These are phyloP conservation scores for Drosophila novamexicana DNA, from an alignment of 1,140 invertebrate genomes.

Conservation along the genomic window DNA sequence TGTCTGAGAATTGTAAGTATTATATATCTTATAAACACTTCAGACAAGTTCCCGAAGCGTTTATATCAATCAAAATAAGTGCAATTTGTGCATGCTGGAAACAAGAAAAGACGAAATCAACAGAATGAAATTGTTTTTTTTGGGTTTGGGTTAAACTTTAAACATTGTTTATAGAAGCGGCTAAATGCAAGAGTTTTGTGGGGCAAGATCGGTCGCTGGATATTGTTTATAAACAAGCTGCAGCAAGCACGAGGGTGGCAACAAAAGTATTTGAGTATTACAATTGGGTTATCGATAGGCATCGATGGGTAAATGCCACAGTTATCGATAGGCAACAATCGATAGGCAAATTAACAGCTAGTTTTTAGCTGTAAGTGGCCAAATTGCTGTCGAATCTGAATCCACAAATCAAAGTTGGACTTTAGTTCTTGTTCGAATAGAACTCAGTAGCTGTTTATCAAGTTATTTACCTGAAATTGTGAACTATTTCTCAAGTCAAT, in stretches of 20 bases:
- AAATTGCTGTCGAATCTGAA: no score
- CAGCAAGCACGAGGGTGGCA: slow-evolving; percentile 14
- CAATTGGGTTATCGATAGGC: neutral
- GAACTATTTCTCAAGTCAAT: no score
- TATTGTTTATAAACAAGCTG: slow-evolving; percentile 32
- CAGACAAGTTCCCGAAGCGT: slow-evolving; percentile 13
- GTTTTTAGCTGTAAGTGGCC: no score
- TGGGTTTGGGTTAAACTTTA: neutral
- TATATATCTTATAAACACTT: slow-evolving; percentile 7
- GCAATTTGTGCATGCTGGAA: slow-evolving; percentile 29
- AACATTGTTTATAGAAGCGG: slow-evolving; percentile 40
- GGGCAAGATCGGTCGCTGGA: slow-evolving; percentile 32
- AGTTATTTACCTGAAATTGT: no score
- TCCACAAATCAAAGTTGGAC: no score
- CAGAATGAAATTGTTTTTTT: neutral
- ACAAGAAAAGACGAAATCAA: neutral
- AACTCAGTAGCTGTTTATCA: no score
- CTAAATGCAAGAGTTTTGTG: slow-evolving; percentile 34
- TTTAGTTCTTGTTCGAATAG: no score
- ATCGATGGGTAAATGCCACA: no score
- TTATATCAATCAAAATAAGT: slow-evolving; percentile 36
- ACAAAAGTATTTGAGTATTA: neutral
- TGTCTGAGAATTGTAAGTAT: slow-evolving; percentile 12
- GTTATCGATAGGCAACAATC: neutral
- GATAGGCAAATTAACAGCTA: neutral